Conservation (phyloP, 64 coral and sea anemone genomes). For the Stylophora pistillata region DNA sequence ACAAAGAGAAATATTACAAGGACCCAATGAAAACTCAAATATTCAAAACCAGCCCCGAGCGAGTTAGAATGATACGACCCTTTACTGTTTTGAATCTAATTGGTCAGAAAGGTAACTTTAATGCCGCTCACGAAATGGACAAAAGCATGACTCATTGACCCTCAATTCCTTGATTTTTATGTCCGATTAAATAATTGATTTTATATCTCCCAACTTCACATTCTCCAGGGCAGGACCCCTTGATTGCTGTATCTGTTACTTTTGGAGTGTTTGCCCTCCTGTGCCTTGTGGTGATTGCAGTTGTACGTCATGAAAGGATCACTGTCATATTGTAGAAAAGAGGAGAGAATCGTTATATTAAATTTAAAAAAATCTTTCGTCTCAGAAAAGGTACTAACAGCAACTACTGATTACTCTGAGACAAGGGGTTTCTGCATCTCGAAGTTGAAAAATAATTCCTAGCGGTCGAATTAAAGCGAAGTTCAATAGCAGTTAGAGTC, state of each 20-base stretch:
- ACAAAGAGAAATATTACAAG: no score
- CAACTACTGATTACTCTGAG: background rate
- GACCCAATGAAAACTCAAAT: no score
- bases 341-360: background rate
- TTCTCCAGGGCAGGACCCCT: constrained; percentile 5
- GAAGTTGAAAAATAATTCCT: background rate
- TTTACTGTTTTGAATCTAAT: no score
- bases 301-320: background rate
- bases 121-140: no score
- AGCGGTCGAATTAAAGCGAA: background rate
- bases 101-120: no score
- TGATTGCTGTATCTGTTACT: background rate
- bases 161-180: no score
- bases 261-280: constrained; percentile 6
- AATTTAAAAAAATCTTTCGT: background rate
- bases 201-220: background rate
- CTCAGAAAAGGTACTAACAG: background rate
- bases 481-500: background rate
- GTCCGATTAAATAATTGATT: no score
- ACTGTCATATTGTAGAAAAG: background rate
- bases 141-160: no score
- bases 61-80: no score
- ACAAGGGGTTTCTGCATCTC: background rate
- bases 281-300: constrained; percentile 19
- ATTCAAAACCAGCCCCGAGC: no score